Conservation (phyloP, 2,888 invertebrate species). For the Willowsia nigromaculata region DNA sequence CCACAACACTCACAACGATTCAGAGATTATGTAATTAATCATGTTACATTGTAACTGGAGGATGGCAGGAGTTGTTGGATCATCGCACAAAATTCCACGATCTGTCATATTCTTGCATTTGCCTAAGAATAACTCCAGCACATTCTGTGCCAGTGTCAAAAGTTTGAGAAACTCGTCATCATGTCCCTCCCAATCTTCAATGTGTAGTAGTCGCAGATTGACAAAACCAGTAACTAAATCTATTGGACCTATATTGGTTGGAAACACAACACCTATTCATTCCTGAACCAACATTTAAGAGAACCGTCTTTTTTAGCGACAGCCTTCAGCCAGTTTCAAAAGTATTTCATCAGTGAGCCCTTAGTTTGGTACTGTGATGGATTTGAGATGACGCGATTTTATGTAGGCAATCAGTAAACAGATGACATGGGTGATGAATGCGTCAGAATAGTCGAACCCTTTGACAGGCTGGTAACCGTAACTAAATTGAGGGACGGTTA, state of each 20-base stretch:
- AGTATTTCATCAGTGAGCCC: constrained; percentile 61
- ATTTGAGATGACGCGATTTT: constrained; percentile 10
- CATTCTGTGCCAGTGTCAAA: constrained; percentile 20
- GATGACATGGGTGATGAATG: constrained; percentile 42
- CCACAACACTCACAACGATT: not conserved
- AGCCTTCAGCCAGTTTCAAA: constrained; percentile 17
- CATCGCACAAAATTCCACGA: constrained; percentile 53
- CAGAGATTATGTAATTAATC: not conserved
- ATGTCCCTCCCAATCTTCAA: constrained; percentile 64
- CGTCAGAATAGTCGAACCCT: constrained; percentile 57
- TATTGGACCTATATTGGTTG: constrained; percentile 50
- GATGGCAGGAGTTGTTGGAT: constrained; percentile 33
- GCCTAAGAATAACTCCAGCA: constrained; percentile 41
- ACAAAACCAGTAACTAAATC: constrained; percentile 59
- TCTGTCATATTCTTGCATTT: constrained; percentile 65
- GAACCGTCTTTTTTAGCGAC: constrained; percentile 51
- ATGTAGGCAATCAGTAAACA: constrained; percentile 42
- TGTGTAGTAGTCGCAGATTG: constrained; percentile 51
- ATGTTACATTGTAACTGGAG: constrained; percentile 50
- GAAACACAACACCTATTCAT: constrained; percentile 55
- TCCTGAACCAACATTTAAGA: constrained; percentile 64
- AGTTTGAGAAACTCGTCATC: constrained; percentile 57
- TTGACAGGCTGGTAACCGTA: constrained; percentile 62
- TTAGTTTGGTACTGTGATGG: constrained; percentile 59
- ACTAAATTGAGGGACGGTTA: constrained; percentile 64